Conservation (phyloP, 2,888 invertebrate genomes). For the Atherix ibis region DNA sequence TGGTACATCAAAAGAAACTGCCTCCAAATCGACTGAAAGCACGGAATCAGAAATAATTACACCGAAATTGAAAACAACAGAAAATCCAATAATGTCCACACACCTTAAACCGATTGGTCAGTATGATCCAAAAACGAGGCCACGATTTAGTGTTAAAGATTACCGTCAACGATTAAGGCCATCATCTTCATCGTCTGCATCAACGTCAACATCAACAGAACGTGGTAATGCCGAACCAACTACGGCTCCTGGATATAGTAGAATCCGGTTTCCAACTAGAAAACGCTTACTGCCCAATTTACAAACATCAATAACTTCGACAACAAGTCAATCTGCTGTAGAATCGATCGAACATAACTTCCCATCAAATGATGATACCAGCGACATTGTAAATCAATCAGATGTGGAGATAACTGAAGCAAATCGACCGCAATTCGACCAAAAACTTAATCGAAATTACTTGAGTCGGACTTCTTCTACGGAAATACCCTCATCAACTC, state of each 20-base stretch:
- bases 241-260: conserved; percentile 6
- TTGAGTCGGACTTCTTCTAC: not conserved
- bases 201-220: conserved; percentile 19
- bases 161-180: conserved; percentile 49
- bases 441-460: too few species aligned
- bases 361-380: not conserved
- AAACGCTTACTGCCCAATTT: conserved; percentile 10
- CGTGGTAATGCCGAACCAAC: too few species aligned
- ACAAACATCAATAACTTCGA: conserved; percentile 2
- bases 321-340: too few species aligned
- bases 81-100: too few species aligned
- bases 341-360: too few species aligned
- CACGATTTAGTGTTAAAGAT: conserved; percentile 61
- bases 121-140: conserved; percentile 42
- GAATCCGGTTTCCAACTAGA: conserved; percentile 12
- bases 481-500: not conserved
- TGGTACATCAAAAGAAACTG: too few species aligned
- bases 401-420: not conserved
- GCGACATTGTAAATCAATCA: not conserved
- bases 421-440: not conserved
- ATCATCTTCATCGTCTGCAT: conserved; percentile 25
- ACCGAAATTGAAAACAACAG: too few species aligned
- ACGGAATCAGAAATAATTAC: too few species aligned
- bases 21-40: too few species aligned
- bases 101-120: conserved; percentile 26